phyloP scores from a whole-genome alignment of 2,888 invertebrate genomes.

The Drosophila pegasa region DNA sequence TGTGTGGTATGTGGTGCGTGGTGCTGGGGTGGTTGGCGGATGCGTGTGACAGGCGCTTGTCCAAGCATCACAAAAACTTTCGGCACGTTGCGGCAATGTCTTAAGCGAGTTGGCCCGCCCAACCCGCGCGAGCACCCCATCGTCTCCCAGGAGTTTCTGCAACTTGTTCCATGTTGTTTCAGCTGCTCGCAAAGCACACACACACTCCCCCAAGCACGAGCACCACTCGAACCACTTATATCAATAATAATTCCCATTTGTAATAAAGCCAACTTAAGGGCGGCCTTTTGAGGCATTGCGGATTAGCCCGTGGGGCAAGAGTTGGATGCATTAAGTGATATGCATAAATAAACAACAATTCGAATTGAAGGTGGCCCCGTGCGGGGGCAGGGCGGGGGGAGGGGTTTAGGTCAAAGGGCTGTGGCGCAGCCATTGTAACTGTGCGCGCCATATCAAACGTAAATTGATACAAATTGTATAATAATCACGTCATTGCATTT shows the following conservation, averaged over 20 bases:
- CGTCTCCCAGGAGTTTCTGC: slow-evolving; percentile 50
- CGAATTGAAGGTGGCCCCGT: not conserved
- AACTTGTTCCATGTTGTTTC: slow-evolving; percentile 50
- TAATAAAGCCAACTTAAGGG: slow-evolving; percentile 49
- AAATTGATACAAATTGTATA: slow-evolving; percentile 84
- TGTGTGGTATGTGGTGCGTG: slow-evolving; percentile 15
- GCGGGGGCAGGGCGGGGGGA: not conserved
- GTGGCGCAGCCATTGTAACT: slow-evolving; percentile 4
- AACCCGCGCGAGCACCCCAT: not conserved
- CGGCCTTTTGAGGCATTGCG: slow-evolving; percentile 25
- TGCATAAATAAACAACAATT: slow-evolving; percentile 68
- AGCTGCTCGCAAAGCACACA: slow-evolving; percentile 23
- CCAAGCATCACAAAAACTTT: slow-evolving; percentile 64
- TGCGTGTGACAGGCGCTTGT: slow-evolving; percentile 61
- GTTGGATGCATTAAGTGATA: slow-evolving; percentile 54
- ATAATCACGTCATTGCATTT: slow-evolving; percentile 84
- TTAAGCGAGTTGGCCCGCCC: slow-evolving; percentile 25
- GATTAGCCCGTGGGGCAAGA: slow-evolving; percentile 15
- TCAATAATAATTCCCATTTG: slow-evolving; percentile 72
- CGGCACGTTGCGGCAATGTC: slow-evolving; percentile 71
- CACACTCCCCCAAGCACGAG: slow-evolving; percentile 15
- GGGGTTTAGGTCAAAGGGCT: not conserved
- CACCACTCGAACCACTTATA: slow-evolving; percentile 51
- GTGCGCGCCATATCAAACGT: slow-evolving; percentile 30
- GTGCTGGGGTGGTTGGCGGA: slow-evolving; percentile 16